Percentiles rank a stretch among this genome's conserved stretches.
Conservation (phyloP, 2,113 vertebrate genomes). For the Cathartes aura region DNA sequence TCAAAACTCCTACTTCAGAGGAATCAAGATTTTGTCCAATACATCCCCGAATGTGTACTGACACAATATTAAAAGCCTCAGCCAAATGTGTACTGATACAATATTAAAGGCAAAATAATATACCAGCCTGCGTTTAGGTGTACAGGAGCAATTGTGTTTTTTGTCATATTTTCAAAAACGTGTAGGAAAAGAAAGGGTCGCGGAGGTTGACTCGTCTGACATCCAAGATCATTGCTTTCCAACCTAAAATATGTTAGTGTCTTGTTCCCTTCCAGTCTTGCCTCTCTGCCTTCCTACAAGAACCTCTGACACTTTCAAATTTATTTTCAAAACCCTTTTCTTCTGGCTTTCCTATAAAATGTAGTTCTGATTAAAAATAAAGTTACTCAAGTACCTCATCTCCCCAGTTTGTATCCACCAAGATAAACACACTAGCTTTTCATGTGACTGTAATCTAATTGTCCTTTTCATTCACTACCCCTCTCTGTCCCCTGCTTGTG, state of each 20-base stretch:
- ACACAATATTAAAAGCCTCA: not conserved
- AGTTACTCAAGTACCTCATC: not conserved
- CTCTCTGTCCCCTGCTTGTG: constrained; percentile 36
- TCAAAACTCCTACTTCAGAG: not conserved
- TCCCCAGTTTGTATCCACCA: not conserved
- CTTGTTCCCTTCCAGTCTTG: not conserved
- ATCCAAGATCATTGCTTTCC: not conserved
- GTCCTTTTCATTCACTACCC: constrained; percentile 28
- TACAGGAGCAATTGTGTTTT: not conserved
- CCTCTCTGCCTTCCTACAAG: not conserved
- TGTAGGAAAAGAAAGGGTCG: not conserved
- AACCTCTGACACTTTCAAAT: not conserved
- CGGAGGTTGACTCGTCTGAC: not conserved
- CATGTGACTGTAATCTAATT: constrained; percentile 47
- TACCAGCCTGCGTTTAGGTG: not conserved
- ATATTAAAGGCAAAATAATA: not conserved
- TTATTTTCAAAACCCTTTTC: not conserved
- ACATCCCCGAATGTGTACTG: not conserved
- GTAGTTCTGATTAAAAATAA: constrained; percentile 8
- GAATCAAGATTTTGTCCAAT: not conserved
- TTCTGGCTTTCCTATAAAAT: not conserved
- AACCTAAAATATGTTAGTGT: not conserved
- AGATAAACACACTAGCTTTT: constrained; percentile 18
- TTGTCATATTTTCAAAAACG: not conserved
- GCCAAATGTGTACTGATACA: not conserved